A percentile compares a stretch with the other conserved stretches of the same genome.
Conservation (phyloP, 2,888 invertebrate genomes). For the Eilema depressum region DNA sequence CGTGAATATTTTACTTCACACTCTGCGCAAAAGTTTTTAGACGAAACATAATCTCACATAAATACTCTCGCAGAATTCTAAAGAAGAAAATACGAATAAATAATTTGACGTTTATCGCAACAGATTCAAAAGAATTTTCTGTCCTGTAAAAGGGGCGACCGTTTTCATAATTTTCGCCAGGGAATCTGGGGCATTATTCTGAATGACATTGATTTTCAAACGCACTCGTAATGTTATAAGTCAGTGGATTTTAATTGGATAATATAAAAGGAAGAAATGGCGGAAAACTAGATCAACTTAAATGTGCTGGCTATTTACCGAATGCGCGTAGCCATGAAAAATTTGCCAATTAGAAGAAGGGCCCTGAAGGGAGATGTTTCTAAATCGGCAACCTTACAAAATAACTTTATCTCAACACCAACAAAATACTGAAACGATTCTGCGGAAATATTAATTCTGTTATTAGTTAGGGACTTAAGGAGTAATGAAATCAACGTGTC, state of each 20-base stretch:
- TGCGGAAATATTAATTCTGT: neutral
- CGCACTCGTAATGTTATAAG: too few species aligned
- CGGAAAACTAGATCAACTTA: too few species aligned
- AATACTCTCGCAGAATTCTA: neutral
- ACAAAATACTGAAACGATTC: neutral
- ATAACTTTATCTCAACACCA: neutral
- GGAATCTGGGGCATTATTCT: too few species aligned
- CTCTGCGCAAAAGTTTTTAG: conserved; percentile 4
- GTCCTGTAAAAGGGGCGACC: too few species aligned
- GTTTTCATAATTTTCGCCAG: neutral
- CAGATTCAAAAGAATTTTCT: neutral
- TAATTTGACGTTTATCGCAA: neutral
- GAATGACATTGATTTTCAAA: too few species aligned
- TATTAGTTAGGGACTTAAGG: neutral
- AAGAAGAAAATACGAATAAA: neutral
- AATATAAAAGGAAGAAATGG: too few species aligned
- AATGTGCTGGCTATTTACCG: too few species aligned
- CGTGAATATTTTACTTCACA: neutral
- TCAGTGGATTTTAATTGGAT: too few species aligned
- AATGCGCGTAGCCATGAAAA: too few species aligned
- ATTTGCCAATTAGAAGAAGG: too few species aligned
- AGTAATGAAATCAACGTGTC: neutral
- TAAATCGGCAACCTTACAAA: neutral
- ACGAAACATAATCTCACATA: neutral
- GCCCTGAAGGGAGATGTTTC: neutral